Base-by-base conservation (phyloP, 2,888 invertebrate genomes). In the Tromatobia lineatoria region DNA sequence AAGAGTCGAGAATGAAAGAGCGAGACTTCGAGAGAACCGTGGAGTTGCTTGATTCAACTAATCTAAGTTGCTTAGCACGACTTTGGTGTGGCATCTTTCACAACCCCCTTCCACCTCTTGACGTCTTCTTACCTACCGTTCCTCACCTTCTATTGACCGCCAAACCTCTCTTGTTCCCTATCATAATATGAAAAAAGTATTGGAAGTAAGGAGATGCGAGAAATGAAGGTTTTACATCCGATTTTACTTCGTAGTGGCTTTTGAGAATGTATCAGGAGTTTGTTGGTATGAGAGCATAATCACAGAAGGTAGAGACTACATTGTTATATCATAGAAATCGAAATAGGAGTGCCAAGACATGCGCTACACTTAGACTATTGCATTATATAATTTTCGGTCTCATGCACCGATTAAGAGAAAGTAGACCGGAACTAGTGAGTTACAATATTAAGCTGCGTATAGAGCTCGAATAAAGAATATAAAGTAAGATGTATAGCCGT, bases 1-100 rank as follows among this genome's bases (percentile, higher is more conserved):
- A 29, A 59, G 59, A 25, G 25, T 29, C 29, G 11, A 18, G 57
- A 57, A 13, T 20, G 61, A 42, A 29, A 25, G 54, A 13, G 59
- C 42, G 52, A 66, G 34, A 23, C n/a, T n/a, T 25, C 29, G 47
- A 52, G 45, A 15, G 29, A n/a, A 66, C 66, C 78, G 88, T 87
- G 82, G 87, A 88, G 90, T 88, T 90, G 92, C 91, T 92, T 90
- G 92, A 92, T 92, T 92, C 90, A 91, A 91, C 91, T 92, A 92
- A 92, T 92, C 91, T 91, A 91, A 92, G 92, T 92, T 92, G 91
- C 91, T 91, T 91, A 91, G 91, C 90, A 91, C 91, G 91, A 91
- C 90, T 91, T 92, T 87, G 89, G 87, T 85, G 87, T 77, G 67
- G 83, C 88, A 85, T 88, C 85, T 86, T 86, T 83, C 79, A 75